These are phyloP conservation scores for Pseudocheirus occidentalis DNA, from an alignment of 2,797 vertebrate species.

Conservation along the genomic window DNA sequence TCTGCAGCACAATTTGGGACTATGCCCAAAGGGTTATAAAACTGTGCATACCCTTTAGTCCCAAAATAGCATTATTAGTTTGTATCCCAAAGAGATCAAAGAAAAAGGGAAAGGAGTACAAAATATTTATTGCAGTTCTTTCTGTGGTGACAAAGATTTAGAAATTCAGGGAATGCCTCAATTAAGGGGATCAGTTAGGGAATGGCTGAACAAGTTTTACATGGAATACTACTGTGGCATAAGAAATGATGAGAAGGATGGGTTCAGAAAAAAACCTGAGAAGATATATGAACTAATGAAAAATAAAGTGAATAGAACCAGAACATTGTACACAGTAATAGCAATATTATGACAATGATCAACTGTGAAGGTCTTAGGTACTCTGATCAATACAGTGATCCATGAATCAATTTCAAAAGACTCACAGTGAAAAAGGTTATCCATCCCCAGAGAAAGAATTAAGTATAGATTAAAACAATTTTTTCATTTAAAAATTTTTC, in stretches of 20 bases:
- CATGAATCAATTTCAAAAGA: background rate
- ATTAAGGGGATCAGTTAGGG: background rate
- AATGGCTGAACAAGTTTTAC: background rate
- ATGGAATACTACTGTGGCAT: background rate
- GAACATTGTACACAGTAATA: background rate
- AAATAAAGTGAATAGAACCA: background rate
- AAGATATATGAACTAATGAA: background rate
- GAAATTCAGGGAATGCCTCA: background rate
- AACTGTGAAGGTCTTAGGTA: background rate
- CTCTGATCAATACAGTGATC: background rate
- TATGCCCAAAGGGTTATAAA: background rate
- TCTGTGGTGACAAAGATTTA: background rate
- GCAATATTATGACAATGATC: background rate
- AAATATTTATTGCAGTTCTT: background rate
- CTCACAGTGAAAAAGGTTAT: background rate
- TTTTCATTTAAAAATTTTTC: background rate
- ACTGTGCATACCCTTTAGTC: background rate
- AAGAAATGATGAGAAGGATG: background rate
- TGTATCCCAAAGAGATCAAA: background rate
- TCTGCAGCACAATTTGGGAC: background rate
- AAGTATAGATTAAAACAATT: background rate
- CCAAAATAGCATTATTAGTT: background rate
- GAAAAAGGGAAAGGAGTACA: background rate
- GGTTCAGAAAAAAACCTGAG: background rate
- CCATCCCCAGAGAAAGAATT: background rate